Conservation (phyloP, 2,797 vertebrate genomes). For the Scarus forsteni region DNA sequence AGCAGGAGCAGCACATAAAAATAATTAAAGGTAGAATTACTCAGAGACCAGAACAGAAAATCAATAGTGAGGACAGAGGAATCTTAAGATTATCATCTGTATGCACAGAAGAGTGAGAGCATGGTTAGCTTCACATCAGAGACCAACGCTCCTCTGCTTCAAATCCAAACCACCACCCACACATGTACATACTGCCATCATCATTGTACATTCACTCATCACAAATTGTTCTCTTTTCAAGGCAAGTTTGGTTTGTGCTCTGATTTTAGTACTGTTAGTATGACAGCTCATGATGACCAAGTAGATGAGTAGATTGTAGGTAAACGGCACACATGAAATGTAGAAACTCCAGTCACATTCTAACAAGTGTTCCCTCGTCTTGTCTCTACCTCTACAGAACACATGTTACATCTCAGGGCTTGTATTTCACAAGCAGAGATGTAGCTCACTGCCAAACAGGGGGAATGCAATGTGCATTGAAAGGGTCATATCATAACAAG, state of each 20-base stretch:
- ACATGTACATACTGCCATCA: conserved; percentile 65
- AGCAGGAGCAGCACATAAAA: conserved; percentile 9
- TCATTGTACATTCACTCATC: conserved; percentile 58
- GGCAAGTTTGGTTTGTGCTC: conserved; percentile 47
- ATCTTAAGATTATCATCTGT: conserved; percentile 9
- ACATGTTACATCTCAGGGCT: not conserved
- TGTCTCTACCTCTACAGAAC: conserved; percentile 2
- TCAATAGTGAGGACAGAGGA: not conserved
- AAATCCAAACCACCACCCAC: conserved; percentile 46
- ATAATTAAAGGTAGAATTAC: not conserved
- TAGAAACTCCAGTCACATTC: not conserved
- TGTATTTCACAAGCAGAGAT: too few species aligned
- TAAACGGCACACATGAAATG: conserved; percentile 14
- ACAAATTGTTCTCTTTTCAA: conserved; percentile 34
- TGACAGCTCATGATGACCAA: conserved; percentile 19
- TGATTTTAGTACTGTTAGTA: conserved; percentile 29
- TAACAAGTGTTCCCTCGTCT: not conserved
- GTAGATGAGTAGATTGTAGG: conserved; percentile 21
- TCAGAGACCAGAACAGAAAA: not conserved
- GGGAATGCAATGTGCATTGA: too few species aligned
- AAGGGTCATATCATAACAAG: too few species aligned
- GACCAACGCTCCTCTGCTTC: conserved; percentile 31
- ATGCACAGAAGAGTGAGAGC: conserved; percentile 21
- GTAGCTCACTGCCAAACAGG: too few species aligned
- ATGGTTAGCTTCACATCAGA: conserved; percentile 21